Evolutionary conservation across 2,797 vertebrate genomes (phyloP), one percentile per base, ranked within the genome.

Genomic region (Spheniscus humboldti): DNA sequence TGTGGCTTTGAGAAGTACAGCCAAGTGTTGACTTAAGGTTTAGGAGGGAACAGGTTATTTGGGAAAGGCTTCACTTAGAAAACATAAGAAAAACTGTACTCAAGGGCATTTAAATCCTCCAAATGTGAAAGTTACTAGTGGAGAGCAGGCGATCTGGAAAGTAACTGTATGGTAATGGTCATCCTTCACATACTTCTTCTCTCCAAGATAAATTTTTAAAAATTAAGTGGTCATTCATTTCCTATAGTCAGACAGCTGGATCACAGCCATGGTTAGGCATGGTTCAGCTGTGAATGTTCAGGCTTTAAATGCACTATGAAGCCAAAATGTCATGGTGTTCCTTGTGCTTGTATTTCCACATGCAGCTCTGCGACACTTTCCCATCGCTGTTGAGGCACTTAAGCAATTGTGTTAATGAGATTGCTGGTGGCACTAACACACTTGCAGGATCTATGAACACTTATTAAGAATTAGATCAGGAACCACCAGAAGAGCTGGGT

Each of bases 401-500:
- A 22, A 75, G 77, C 37, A n/a, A 30, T 33, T 35, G 4, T 24
- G 55, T 14, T 80, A 45, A 73, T 67, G 28, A 94, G 60, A 33
- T 15, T 41, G 22, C 31, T 89, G 52, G 20, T 41, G 55, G 76
- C 82, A 77, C 25, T 71, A 57, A 45, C 33, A 75, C 69, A 74
- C 39, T 41, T 91, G 47, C 53, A 77, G 33, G 52, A 90, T 22
- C 79, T 76, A 2, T 23, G 59, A 67, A 67, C 11, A 33, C 47
- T 84, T 45, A 28, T 17, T 35, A 57, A 64, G 27, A 90, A 94
- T 14, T 97, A 98, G 90, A 96, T 98, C 30, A 92, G 95, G 77
- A 95, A 86, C 27, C 98, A 99, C 86, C 89, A 87, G 78, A 98
- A 98, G 75, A 96, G 94, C 37, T 95, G 92, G 96, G 97, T 98